Conservation (phyloP, 2,797 vertebrate species). For the Bovichtus diacanthus region DNA sequence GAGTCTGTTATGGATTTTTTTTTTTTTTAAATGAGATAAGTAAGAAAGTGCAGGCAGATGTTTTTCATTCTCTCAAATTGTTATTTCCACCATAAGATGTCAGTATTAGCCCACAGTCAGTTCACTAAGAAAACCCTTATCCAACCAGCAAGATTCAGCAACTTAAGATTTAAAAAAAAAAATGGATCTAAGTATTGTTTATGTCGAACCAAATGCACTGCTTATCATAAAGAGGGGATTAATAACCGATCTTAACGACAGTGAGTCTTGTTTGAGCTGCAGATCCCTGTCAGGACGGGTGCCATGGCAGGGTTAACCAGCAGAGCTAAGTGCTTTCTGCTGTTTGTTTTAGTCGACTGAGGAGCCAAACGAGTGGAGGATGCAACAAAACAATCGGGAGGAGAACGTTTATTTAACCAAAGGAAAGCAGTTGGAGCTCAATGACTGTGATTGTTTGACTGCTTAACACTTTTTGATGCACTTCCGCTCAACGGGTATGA, state of each 20-base stretch:
- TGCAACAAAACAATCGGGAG: neutral
- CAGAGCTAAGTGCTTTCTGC: neutral
- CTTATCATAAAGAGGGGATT: neutral
- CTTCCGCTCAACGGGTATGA: neutral
- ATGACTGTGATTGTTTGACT: neutral
- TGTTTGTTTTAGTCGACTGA: slow-evolving; percentile 34
- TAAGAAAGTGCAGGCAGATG: neutral
- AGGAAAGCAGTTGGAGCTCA: neutral
- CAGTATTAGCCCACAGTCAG: slow-evolving; percentile 34
- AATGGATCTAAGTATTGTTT: neutral
- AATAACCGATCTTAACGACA: neutral
- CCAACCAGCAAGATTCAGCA: neutral
- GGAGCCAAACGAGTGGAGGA: slow-evolving; percentile 28
- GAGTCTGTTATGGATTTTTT: neutral
- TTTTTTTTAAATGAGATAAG: neutral
- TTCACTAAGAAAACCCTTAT: neutral
- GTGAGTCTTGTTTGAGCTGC: neutral
- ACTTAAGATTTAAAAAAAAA: neutral
- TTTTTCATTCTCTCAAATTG: neutral
- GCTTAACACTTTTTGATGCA: neutral
- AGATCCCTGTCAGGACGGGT: neutral
- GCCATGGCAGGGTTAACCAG: neutral
- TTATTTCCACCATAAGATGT: slow-evolving; percentile 53
- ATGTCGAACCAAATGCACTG: neutral
- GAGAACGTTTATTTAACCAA: slow-evolving; percentile 2